phyloP scores from a whole-genome alignment of 2,113 vertebrate genomes.

The Python bivittatus region DNA sequence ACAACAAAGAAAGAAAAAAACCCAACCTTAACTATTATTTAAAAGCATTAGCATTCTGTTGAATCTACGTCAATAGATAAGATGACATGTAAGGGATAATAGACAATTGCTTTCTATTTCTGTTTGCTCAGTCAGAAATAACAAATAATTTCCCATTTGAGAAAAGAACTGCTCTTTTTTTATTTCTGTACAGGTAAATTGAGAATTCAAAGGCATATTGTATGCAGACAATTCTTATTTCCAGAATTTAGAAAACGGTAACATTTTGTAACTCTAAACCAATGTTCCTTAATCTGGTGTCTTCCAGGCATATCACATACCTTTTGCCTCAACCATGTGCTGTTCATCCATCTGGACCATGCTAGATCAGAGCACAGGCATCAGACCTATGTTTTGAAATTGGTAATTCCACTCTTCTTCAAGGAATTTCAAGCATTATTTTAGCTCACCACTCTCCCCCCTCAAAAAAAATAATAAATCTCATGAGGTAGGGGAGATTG shows the following conservation, averaged over 20 bases:
- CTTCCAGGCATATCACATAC: background rate
- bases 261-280: background rate
- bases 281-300: background rate
- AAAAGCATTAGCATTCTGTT: background rate
- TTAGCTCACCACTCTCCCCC: background rate
- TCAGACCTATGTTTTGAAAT: too few relatives aligned
- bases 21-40: background rate
- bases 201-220: background rate
- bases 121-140: background rate
- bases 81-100: background rate
- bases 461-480: background rate
- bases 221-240: background rate
- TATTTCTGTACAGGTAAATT: background rate
- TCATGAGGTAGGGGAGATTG: background rate
- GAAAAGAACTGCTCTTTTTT: background rate
- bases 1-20: background rate
- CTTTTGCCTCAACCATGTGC: too few relatives aligned
- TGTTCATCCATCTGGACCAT: too few relatives aligned
- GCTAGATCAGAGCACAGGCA: too few relatives aligned
- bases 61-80: background rate
- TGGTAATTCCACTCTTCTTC: too few relatives aligned
- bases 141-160: background rate
- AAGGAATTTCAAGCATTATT: background rate
- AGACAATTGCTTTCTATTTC: too few relatives aligned
- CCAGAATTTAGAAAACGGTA: too few relatives aligned